Conservation (phyloP, 2,797 vertebrate species). For the Chromobotia macracanthus region DNA sequence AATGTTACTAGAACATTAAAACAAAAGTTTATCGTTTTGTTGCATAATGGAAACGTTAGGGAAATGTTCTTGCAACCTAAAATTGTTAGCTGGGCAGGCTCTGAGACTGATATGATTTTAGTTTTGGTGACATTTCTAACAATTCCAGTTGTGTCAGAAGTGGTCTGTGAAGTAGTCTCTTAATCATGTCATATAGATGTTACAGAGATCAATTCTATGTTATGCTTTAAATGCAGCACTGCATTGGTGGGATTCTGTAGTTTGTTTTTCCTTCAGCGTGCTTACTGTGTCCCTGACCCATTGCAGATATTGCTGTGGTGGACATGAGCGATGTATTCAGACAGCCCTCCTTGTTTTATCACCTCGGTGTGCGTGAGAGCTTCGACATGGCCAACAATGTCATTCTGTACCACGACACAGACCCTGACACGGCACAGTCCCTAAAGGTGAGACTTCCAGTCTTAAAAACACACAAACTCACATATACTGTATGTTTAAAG, state of each 20-base stretch:
- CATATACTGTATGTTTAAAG: no score
- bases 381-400: conserved; percentile 97
- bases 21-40: no score
- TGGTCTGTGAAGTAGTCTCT: not conserved
- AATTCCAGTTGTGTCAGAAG: not conserved
- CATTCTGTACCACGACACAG: conserved; percentile 91
- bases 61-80: no score
- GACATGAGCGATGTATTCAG: conserved; percentile 94
- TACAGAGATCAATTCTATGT: not conserved
- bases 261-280: not conserved
- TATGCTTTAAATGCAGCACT: not conserved
- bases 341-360: conserved; percentile 92
- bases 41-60: no score
- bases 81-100: no score
- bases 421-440: conserved; percentile 87
- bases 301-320: conserved; percentile 91
- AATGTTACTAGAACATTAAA: no score
- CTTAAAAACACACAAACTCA: conserved; percentile 23
- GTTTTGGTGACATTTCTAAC: no score
- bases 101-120: not conserved
- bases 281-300: conserved; percentile 31
- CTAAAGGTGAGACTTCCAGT: conserved; percentile 83
- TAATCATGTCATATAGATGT: not conserved
- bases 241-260: not conserved
- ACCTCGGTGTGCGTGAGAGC: conserved; percentile 93